Evolutionary conservation across 2,113 vertebrate species (phyloP).

Genomic region (Gobiocypris rarus): DNA sequence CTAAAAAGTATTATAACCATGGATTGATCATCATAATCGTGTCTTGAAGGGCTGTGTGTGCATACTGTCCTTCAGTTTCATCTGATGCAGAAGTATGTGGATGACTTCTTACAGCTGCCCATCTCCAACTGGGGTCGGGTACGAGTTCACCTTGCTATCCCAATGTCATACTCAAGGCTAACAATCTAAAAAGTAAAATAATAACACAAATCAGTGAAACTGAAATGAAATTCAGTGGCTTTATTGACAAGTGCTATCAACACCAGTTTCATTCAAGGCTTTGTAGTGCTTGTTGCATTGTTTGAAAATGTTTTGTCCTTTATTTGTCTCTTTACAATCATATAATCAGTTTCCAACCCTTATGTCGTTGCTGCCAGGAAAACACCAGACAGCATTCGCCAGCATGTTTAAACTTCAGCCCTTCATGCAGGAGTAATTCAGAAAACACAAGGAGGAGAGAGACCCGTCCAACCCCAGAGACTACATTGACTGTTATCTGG

Average conservation of each 20-base stretch:
- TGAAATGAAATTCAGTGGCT: background rate
- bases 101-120: conserved; percentile 58
- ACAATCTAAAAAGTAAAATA: background rate
- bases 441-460: conserved; percentile 32
- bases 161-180: background rate
- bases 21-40: background rate
- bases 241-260: no score
- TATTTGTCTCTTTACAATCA: conserved; percentile 13
- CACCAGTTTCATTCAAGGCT: background rate
- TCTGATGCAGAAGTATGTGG: conserved; percentile 69
- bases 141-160: conserved; percentile 9
- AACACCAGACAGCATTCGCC: conserved; percentile 33
- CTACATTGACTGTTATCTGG: conserved; percentile 48
- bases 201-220: background rate
- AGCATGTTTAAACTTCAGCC: conserved; percentile 19
- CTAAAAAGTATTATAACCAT: background rate
- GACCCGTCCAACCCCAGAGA: conserved; percentile 36
- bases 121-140: conserved; percentile 68
- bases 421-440: conserved; percentile 31
- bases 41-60: background rate
- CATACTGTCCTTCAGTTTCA: conserved; percentile 63
- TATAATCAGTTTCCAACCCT: conserved; percentile 43
- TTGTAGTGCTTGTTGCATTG: no score
- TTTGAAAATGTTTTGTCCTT: background rate
- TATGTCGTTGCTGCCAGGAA: conserved; percentile 39